These are phyloP conservation scores for Oryzias woworae DNA, from an alignment of 2,113 vertebrate species.

Conservation along the genomic window DNA sequence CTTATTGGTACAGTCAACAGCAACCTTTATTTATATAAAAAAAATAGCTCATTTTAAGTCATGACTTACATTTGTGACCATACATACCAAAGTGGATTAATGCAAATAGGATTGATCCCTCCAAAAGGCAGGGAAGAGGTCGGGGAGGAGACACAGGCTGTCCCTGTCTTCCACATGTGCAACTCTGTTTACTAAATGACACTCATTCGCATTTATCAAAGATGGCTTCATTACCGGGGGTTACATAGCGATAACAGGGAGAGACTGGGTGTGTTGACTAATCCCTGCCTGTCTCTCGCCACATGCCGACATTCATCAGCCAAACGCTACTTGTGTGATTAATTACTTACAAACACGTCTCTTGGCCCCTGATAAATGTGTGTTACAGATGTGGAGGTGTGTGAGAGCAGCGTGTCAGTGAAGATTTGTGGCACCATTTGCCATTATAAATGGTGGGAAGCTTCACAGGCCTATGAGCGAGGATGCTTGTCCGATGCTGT, in stretches of 20 bases:
- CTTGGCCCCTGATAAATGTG: constrained; percentile 58
- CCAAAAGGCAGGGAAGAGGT: constrained; percentile 34
- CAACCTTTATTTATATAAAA: constrained; percentile 26
- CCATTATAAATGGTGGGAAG: constrained; percentile 39
- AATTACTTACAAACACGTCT: constrained; percentile 66
- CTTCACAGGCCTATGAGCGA: constrained; percentile 46
- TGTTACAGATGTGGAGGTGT: constrained; percentile 36
- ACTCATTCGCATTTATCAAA: constrained; percentile 60
- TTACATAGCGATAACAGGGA: constrained; percentile 36
- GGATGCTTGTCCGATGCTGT: constrained; percentile 38
- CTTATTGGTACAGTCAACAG: constrained; percentile 37
- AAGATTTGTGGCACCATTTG: constrained; percentile 54
- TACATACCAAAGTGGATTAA: constrained; percentile 50
- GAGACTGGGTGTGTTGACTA: constrained; percentile 53
- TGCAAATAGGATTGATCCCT: constrained; percentile 37
- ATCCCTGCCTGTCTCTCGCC: constrained; percentile 58
- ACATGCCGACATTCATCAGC: constrained; percentile 64
- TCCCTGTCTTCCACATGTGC: constrained; percentile 18
- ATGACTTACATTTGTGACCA: constrained; percentile 37
- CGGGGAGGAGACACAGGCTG: constrained; percentile 35
- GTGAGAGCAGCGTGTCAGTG: constrained; percentile 35
- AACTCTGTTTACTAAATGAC: constrained; percentile 41
- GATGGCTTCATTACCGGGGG: constrained; percentile 67
- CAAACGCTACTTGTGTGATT: constrained; percentile 57
- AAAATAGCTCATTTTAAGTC: constrained; percentile 22